Base-by-base conservation (phyloP, 2,888 invertebrate species). In the Dastarcus helophoroides region DNA sequence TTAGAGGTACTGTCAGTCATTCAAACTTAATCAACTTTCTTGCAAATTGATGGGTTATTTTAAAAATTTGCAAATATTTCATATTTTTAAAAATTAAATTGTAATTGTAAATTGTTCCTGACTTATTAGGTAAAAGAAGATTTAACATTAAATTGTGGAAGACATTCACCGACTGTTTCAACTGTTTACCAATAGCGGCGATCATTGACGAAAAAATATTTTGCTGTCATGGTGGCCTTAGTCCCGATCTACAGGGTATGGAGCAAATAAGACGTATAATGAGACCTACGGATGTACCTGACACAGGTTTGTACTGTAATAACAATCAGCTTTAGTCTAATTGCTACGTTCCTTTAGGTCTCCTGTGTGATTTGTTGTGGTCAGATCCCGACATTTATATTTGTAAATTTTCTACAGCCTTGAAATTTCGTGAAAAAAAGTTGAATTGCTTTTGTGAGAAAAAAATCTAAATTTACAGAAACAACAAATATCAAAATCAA, bases 91-190 rank as follows among this genome's bases (percentile, higher is more conserved):
- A n/a, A n/a, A n/a, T n/a, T n/a, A n/a, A n/a, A n/a, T n/a, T n/a
- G n/a, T n/a, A n/a, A n/a, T n/a, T n/a, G n/a, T n/a, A n/a, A n/a
- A n/a, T n/a, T n/a, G n/a, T n/a, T n/a, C n/a, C n/a, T n/a, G n/a
- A n/a, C n/a, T n/a, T n/a, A n/a, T 28, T 35, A 58, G 56, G 56
- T 37, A 97, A 97, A 68, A 76, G 97, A 56, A 77, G 97, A 41
- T 98, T 89, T 68, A 97, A 94, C 64, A 94, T 98, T 48, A 98
- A 97, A 64, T 67, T 98, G 54, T 98, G 97, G 97, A 98, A 98
- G 70, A 97, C 95, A 5, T 98, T 98, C 66, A 98, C 86, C 59
- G 98, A 98, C 63, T 98, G 97, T 64, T 98, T 99, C 67, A 98
- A 99, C 65, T 98, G 97, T 66, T 71, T 99, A 57, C 98, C 98